A percentile compares a stretch with the other conserved stretches of the same genome.
These are phyloP conservation scores for Chironomus striatipennis DNA, from an alignment of 1,140 invertebrate genomes.

Conservation along the genomic window DNA sequence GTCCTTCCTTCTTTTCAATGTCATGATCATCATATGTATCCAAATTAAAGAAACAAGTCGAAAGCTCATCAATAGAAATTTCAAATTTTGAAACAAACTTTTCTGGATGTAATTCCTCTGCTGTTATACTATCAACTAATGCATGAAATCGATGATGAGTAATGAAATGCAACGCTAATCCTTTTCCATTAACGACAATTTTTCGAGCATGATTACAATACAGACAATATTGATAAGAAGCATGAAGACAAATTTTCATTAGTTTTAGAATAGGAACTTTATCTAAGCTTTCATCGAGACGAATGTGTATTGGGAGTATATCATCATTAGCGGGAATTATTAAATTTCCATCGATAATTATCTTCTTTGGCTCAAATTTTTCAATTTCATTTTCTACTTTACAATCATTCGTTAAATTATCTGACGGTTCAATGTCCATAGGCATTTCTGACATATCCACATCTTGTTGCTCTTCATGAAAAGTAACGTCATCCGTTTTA, in stretches of 20 bases:
- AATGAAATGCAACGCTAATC: slow-evolving; percentile 66
- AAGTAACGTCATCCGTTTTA: not conserved
- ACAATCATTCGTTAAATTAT: slow-evolving; percentile 9
- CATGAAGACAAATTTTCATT: slow-evolving; percentile 59
- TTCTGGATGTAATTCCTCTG: slow-evolving; percentile 59
- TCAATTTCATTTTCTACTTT: slow-evolving; percentile 26
- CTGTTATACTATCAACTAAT: slow-evolving; percentile 60
- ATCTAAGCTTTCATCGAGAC: slow-evolving; percentile 61
- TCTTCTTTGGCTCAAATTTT: slow-evolving; percentile 31
- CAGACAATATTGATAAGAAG: slow-evolving; percentile 58
- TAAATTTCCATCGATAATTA: slow-evolving; percentile 28
- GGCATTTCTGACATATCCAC: slow-evolving; percentile 28
- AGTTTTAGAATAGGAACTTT: slow-evolving; percentile 60
- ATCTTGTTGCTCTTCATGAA: not conserved
- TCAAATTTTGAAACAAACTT: slow-evolving; percentile 59
- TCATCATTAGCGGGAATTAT: slow-evolving; percentile 50
- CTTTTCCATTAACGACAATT: slow-evolving; percentile 71
- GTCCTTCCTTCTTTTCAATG: slow-evolving; percentile 35
- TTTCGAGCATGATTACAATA: slow-evolving; percentile 76
- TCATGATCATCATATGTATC: slow-evolving; percentile 55
- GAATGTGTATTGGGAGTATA: slow-evolving; percentile 57
- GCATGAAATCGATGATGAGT: slow-evolving; percentile 64
- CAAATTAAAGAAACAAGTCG: slow-evolving; percentile 57
- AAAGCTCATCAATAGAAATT: slow-evolving; percentile 51
- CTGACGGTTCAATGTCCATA: slow-evolving; percentile 25